Evolutionary conservation across 2,888 invertebrate species (phyloP), one percentile per base, ranked within the genome.

Genomic region (Macroteleia sp.): DNA sequence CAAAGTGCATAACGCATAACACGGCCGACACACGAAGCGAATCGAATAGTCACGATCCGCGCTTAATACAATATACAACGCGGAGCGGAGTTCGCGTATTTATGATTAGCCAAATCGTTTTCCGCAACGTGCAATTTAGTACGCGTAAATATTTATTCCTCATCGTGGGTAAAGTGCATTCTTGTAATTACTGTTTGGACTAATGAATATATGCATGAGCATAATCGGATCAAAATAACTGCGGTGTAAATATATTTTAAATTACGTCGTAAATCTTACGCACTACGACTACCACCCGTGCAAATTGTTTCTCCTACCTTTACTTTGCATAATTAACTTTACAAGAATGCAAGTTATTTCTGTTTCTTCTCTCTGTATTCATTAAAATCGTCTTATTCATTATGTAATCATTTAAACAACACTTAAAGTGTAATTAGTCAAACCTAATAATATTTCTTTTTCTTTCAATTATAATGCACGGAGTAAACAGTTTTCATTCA

Each of bases 151-250:
- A 79, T 79, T 79, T 75, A 79, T 79, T 66, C 67, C 71, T 36
- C 59, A 64, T 62, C 73, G 70, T 59, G 44, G 79, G 70, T 71
- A 67, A 61, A 66, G 48, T 50, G 59, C 75, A 34, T 67, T 79
- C 75, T 59, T 67, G 71, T 76, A 79, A 79, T 79, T 79, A 79
- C 59, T 70, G 70, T 74, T 66, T 64, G 74, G 69, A 74, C 74
- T 70, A 56, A 78, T 74, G 78, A 64, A 78, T 78, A 56, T 59
- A 74, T 78, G 74, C 48, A 78, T 74, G 78, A 64, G 61, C 71
- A 67, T 79, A 79, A 79, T 79, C 67, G 75, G 79, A 75, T 79
- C 75, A 75, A 79, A 79, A 75, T 79, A 79, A 79, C 54, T 79
- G 75, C 67, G 64, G 66, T 75, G 79, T 67, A 75, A 75, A 79